These are phyloP conservation scores for Sapajus apella DNA, from an alignment of 2,113 vertebrate genomes.

Conservation along the genomic window DNA sequence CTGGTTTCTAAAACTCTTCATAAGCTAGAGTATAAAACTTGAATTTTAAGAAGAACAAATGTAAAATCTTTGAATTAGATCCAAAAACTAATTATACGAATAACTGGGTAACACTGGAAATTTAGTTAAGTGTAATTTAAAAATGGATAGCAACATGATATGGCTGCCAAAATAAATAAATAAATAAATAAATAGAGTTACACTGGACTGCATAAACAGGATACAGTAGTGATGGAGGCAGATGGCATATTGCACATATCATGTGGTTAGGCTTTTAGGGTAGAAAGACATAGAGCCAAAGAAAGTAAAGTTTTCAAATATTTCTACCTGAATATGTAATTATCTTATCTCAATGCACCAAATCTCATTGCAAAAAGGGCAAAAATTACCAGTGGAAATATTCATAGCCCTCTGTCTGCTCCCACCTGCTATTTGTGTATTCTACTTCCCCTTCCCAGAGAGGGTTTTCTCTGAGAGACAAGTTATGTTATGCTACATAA, in stretches of 20 bases:
- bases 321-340: background rate
- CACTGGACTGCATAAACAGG: background rate
- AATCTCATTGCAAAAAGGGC: background rate
- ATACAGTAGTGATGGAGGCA: background rate
- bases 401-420: background rate
- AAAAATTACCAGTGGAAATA: background rate
- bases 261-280: background rate
- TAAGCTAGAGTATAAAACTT: slow-evolving; percentile 23
- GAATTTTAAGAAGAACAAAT: slow-evolving; percentile 46
- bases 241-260: slow-evolving; percentile 22
- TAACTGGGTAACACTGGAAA: slow-evolving; percentile 27
- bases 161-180: slow-evolving; percentile 39
- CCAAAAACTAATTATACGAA: slow-evolving; percentile 54
- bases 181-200: slow-evolving; percentile 40
- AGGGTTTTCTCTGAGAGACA: background rate
- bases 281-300: background rate
- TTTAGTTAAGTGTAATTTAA: slow-evolving; percentile 59
- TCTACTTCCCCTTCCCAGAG: background rate
- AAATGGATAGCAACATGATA: slow-evolving; percentile 14
- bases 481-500: background rate
- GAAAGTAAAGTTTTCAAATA: background rate
- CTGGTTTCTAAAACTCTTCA: slow-evolving; percentile 45
- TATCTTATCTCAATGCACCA: background rate
- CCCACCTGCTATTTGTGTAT: background rate
- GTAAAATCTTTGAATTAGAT: slow-evolving; percentile 37